Conservation (phyloP, 2,888 invertebrate genomes). For the Latheticus oryzae region DNA sequence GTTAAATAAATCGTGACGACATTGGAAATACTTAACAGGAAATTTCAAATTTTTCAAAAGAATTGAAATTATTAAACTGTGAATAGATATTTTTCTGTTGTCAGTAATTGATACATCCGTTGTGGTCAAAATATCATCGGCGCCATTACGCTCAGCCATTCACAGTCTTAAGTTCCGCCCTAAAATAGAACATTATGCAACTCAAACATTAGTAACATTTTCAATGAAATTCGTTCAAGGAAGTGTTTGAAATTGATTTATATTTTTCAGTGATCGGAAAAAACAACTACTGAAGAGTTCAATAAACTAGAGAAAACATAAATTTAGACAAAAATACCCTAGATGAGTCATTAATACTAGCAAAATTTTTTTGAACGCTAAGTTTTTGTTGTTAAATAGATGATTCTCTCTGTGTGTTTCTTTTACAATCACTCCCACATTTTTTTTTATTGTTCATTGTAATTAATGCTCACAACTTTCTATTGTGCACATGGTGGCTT, state of each 20-base stretch:
- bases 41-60: too few relatives aligned
- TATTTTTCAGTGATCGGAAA: too few relatives aligned
- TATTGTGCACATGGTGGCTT: slow-evolving; percentile 22
- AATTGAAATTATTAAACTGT: too few relatives aligned
- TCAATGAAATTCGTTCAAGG: slow-evolving; percentile 2
- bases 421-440: slow-evolving; percentile 10
- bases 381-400: too few relatives aligned
- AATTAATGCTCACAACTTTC: slow-evolving; percentile 15
- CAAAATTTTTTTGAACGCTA: slow-evolving; percentile 10
- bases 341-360: slow-evolving; percentile 5
- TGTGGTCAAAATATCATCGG: too few relatives aligned
- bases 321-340: slow-evolving; percentile 29
- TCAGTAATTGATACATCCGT: too few relatives aligned
- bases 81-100: too few relatives aligned
- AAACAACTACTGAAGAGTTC: slow-evolving; percentile 26
- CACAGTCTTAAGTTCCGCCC: neutral
- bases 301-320: slow-evolving; percentile 24
- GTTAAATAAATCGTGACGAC: neutral
- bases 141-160: slow-evolving; percentile 7
- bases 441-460: slow-evolving; percentile 13
- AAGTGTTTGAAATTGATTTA: slow-evolving; percentile 16
- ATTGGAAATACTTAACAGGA: too few relatives aligned
- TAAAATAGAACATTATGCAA: slow-evolving; percentile 18
- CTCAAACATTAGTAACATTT: slow-evolving; percentile 7
- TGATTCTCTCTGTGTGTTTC: too few relatives aligned